Base-by-base conservation (phyloP, 2,888 invertebrate species). In the Fragum whitleyi region DNA sequence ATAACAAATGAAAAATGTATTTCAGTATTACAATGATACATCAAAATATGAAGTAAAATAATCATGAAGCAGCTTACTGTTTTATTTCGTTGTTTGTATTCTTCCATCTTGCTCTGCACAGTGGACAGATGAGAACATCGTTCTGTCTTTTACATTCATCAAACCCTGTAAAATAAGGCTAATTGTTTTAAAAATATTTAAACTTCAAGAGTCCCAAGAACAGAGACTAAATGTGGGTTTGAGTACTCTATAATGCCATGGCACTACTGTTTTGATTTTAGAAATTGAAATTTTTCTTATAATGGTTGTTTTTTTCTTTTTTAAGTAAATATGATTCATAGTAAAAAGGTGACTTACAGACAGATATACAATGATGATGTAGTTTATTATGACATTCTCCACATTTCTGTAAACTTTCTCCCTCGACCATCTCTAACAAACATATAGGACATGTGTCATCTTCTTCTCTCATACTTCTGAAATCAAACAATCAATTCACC, bases 381-480 rank as follows among this genome's bases (percentile, higher is more conserved):
- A 94, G 91, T 68, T 92, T 90, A 88, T 95, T 95, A 77, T 93
- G 93, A 85, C 95, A 95, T 28, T 93, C 94, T 61, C 92, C 92
- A 90, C 95, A 95, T 71, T 92, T 90, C n/a, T 94, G 92, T 57
- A 94, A 86, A 85, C 93, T 94, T 85, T 94, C 94, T 23, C 94
- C 94, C 77, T 94, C 94, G 79, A 93, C 88, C 94, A 95, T 94
- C 82, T 94, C 94, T 89, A 94, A 89, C 21, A 94, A 91, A 88
- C 94, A 95, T 76, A 95, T 95, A 2, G 94, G 94, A 88, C 94
- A 95, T 19, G 92, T 92, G 57, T 94, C 94, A 79, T 94, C 94
- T 76, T 94, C 94, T 59, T 93, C 92, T 39, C 92, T 83, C 2
- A 87, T 86, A 84, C 91, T 92, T 32, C 90, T 91, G 77, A 29